Evolutionary conservation across 2,888 invertebrate genomes (phyloP), one percentile per base, ranked within the genome.

Genomic region (Omphaloscelis lunosa): DNA sequence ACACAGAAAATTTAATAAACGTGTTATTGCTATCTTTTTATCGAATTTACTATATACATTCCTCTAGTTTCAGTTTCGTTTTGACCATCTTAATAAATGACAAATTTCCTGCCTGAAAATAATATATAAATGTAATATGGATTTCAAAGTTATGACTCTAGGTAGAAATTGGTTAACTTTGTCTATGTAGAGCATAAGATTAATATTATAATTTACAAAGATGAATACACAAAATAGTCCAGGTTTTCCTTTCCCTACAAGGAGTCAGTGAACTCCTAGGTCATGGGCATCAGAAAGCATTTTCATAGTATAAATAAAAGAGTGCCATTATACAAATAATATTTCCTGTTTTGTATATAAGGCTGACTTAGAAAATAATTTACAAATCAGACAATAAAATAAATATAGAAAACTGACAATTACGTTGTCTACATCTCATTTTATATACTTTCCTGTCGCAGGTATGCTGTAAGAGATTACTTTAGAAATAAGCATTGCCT

Each of bases 361-460:
- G 9, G 1, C 2, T 61, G 9, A 27, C 45, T 29, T 27, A 12
- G 7, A 34, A 53, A 53, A 51, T 39, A 27, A 0, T 7, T n/a
- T 15, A n/a, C 6, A 56, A 53, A 66, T 45, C 15, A 73, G 27
- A 15, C 17, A 27, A 27, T 58, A 1, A 34, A 41, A 23, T 39
- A 59, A 53, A 23, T 45, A 71, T 51, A 58, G 56, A 74, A 63
- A 68, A 67, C 2, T 53, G n/a, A 3, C 39, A 17, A 15, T n/a
- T n/a, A n/a, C n/a, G n/a, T n/a, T n/a, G n/a, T n/a, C n/a, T n/a
- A n/a, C n/a, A n/a, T n/a, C n/a, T n/a, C n/a, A n/a, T n/a, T n/a
- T n/a, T n/a, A n/a, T n/a, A n/a, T n/a, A n/a, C n/a, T n/a, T n/a
- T n/a, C n/a, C n/a, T n/a, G n/a, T n/a, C n/a, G n/a, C n/a, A n/a